Base-by-base conservation (phyloP, 2,113 vertebrate species). In the Gasterosteus aculeatus region DNA sequence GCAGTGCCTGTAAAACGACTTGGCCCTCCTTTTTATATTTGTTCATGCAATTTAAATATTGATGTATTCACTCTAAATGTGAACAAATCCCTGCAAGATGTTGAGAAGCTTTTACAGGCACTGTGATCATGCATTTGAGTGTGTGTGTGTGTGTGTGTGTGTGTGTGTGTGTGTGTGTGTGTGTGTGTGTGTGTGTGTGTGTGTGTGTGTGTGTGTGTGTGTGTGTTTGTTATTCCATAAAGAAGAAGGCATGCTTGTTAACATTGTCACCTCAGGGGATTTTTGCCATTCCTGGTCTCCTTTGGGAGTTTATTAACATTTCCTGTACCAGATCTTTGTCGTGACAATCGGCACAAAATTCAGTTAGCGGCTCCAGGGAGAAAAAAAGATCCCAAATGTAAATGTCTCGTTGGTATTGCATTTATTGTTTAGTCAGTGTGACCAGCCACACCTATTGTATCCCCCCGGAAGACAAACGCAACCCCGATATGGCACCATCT, bases 251-350 rank as follows among this genome's bases (percentile, higher is more conserved):
- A 16, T 44, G 62, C 60, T 9, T 65, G 29, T 66, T 26, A 39
- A 77, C 0, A 41, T 3, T 19, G 18, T 65, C 57, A 63, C 68
- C 44, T 80, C 47, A 56, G 65, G 72, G 19, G 22, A 68, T 31
- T 38, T 49, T 39, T 85, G 71, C 44, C 61, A 70, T 78, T 87
- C 54, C 49, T 26, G 6, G 7, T 51, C 57, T 77, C 58, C 44
- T 76, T 51, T 7, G 42, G 65, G 54, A 29, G 58, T 74, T 57
- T 54, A 77, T 80, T 72, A 77, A 69, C 60, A 77, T 82, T 80
- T 77, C 59, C 58, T 58, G 7, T 35, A 51, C 65, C 58, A 31
- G 18, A 29, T 78, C 16, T 75, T 66, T 75, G 41, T 71, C 54
- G 29, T 58, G 41, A 31, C 66, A 54, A 62, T 47, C 47, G 56